Evolutionary conservation across 1,140 invertebrate species (phyloP), one percentile per base, ranked within the genome.

Genomic region (Heliothis subflexa): DNA sequence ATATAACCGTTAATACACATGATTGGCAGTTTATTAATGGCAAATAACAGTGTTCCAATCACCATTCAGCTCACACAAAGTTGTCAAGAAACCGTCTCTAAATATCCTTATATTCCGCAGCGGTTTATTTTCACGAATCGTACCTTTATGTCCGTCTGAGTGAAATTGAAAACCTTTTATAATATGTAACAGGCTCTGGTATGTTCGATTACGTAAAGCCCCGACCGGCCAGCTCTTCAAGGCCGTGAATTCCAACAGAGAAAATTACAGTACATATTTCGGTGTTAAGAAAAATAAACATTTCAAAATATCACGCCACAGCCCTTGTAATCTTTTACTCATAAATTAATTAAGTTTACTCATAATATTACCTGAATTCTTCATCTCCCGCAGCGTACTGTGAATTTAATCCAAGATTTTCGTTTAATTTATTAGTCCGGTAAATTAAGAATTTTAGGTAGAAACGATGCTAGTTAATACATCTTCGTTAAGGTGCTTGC

Each of bases 291-390:
- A 62, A 75, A 52, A 75, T 59, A 74, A 50, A 74, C 64, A 64
- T 75, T 75, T 75, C 47, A 75, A 21, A 74, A 74, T 62, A 64
- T 52, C 21, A 52, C 73, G 52, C 52, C 64, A 66, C 73, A 59
- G 45, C 54, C 52, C 18, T 57, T 45, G 50, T 80, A 80, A 80
- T 80, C 72, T 76, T 52, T 40, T 62, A 50, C 72, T 45, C 79
- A 68, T 80, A 80, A 80, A 80, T 80, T 80, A 71, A 76, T 80
- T 80, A 79, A 76, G 54, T 57, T 52, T 50, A 62, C 54, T 62
- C 73, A 62, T 50, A 75, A 64, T 75, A 61, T 62, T 75, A 75
- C 73, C 73, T 64, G 73, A 75, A 75, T 75, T 64, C 55, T 64
- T 75, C 47, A 70, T 70, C 73, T 62, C 68, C 59, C 45, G 73